Evolutionary conservation across 2,797 vertebrate genomes (phyloP), one percentile per base, ranked within the genome.

Genomic region (Aeoliscus strigatus): DNA sequence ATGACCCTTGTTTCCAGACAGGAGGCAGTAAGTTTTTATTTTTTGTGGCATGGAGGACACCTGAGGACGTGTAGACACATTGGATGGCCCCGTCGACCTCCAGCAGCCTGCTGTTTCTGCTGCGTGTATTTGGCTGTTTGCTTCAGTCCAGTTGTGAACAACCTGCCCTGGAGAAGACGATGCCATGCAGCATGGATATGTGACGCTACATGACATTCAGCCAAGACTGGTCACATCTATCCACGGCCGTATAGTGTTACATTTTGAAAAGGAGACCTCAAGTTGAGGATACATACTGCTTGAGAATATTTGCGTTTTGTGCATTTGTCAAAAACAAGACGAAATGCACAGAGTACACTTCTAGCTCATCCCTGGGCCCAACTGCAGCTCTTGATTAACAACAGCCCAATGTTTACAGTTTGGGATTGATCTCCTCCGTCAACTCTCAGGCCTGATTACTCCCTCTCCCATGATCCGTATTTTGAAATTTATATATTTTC

Each of bases 351-450:
- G 42, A 46, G 43, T 45, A 35, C 54, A 52, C 34, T 65, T 61
- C 68, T 80, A 60, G 76, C 30, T 62, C 30, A 1, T 59, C 48
- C 66, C 66, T 59, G 50, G 56, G 66, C 44, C 57, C 35, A 44
- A 55, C 53, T 3, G 8, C 32, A 66, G 49, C 53, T 63, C 27
- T 39, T 37, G 26, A 65, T 30, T 49, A 36, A 61, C 39, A 53
- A 53, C 33, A 61, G 51, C 43, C 63, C 52, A 34, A 78, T 81
- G 80, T 84, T 85, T 85, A 86, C 80, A 82, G 58, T 43, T 61
- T 73, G 39, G 57, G 55, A 69, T 65, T 51, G 28, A 62, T 60
- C 40, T 40, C 41, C 45, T 46, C 50, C 51, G 30, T 66, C 46
- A 40, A 42, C 37, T 58, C 70, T 66, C 71, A 75, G 70, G 65